Percentiles rank a stretch among this genome's conserved stretches.
Conservation (phyloP, 2,888 invertebrate species). For the Parnassius mnemosyne region DNA sequence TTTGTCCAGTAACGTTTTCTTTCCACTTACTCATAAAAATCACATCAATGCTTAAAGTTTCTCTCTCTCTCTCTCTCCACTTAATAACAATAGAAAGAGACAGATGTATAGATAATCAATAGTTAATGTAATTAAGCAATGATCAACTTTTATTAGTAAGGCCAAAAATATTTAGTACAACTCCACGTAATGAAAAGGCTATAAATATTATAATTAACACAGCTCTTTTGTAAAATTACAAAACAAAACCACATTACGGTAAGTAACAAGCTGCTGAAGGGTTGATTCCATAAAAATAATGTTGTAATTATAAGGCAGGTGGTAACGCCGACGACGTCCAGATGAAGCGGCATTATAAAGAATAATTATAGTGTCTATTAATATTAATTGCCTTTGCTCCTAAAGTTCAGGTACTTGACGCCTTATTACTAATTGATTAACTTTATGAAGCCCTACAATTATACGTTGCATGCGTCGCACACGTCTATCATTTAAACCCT, state of each 20-base stretch:
- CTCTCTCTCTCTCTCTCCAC: too few species aligned
- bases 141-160: too few species aligned
- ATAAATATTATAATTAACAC: too few species aligned
- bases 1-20: too few species aligned
- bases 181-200: too few species aligned
- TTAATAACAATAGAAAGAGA: too few species aligned
- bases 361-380: constrained; percentile 15
- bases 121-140: too few species aligned
- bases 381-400: constrained; percentile 5
- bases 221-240: background rate
- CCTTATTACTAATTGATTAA: constrained; percentile 23
- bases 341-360: constrained; percentile 2
- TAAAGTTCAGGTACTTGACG: constrained; percentile 22
- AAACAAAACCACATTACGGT: background rate
- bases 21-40: too few species aligned
- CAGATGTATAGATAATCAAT: too few species aligned
- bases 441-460: constrained; percentile 14
- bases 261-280: constrained; percentile 2
- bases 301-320: constrained; percentile 11
- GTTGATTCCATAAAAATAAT: background rate
- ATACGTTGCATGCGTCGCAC: background rate
- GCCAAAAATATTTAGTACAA: too few species aligned
- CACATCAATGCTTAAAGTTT: too few species aligned
- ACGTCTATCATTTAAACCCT: too few species aligned
- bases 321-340: constrained; percentile 1